A percentile compares a stretch with the other conserved stretches of the same genome.
Conservation (phyloP, 2,888 invertebrate species). For the Eumerus sabulonum region DNA sequence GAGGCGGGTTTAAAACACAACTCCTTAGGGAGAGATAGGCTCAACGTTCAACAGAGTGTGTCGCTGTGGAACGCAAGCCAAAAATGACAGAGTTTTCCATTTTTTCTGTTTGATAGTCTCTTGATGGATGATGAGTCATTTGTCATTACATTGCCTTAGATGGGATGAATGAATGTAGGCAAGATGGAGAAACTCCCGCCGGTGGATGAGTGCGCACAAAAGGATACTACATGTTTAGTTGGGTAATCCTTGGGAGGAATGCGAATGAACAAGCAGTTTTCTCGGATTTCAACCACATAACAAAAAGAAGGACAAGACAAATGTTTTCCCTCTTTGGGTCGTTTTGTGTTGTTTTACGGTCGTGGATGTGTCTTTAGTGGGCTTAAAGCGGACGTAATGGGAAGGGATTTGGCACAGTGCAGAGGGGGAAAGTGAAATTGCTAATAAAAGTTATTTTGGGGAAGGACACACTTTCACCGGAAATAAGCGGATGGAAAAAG, state of each 20-base stretch:
- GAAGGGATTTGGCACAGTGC: neutral
- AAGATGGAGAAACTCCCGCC: neutral
- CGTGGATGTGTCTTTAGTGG: slow-evolving; percentile 34
- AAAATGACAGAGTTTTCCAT: neutral
- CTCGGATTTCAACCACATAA: slow-evolving; percentile 40
- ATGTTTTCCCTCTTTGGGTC: no score
- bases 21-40: slow-evolving; percentile 52
- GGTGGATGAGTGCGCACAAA: slow-evolving; percentile 44
- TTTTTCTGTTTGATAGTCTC: slow-evolving; percentile 18
- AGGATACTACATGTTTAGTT: slow-evolving; percentile 25
- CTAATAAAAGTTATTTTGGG: slow-evolving; percentile 27
- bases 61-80: neutral
- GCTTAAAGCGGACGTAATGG: slow-evolving; percentile 22
- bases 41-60: slow-evolving; percentile 27
- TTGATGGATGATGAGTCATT: slow-evolving; percentile 64
- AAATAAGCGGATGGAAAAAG: no score
- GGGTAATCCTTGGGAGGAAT: slow-evolving; percentile 19
- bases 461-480: no score
- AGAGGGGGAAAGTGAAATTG: slow-evolving; percentile 36
- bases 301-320: no score
- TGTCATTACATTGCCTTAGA: slow-evolving; percentile 59
- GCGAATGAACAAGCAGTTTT: slow-evolving; percentile 50
- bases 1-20: slow-evolving; percentile 4
- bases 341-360: slow-evolving; percentile 24
- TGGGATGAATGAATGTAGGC: neutral